phyloP scores from a whole-genome alignment of 2,888 invertebrate species.

The Hirtodrosophila alboralis region DNA sequence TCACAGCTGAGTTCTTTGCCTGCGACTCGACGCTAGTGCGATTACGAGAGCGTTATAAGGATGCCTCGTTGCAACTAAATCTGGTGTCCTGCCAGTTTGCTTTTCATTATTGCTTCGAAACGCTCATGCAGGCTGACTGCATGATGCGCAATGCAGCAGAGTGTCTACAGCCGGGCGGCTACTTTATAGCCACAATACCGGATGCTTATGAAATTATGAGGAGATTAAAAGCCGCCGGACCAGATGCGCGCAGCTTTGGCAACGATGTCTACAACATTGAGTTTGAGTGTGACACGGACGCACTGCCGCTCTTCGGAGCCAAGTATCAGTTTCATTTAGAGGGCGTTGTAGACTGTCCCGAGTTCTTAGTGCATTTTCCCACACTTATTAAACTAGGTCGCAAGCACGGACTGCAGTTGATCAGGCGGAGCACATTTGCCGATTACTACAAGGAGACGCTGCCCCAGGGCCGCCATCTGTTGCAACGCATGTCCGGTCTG shows the following conservation, averaged over 20 bases:
- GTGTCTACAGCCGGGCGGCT: conserved; percentile 94
- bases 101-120: conserved; percentile 98
- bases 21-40: conserved; percentile 95
- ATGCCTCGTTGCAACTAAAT: conserved; percentile 92
- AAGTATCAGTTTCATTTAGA: conserved; percentile 98
- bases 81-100: conserved; percentile 99
- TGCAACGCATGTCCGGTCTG: conserved; percentile 91
- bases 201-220: conserved; percentile 96
- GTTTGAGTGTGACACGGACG: conserved; percentile 88
- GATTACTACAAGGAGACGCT: conserved; percentile 87
- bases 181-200: conserved; percentile 98
- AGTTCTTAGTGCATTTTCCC: conserved; percentile 98
- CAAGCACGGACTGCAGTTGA: conserved; percentile 89
- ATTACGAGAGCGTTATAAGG: conserved; percentile 90
- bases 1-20: conserved; percentile 94
- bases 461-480: conserved; percentile 84
- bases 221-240: conserved; percentile 86
- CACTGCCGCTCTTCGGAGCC: conserved; percentile 95
- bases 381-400: conserved; percentile 90
- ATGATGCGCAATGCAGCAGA: conserved; percentile 97
- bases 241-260: conserved; percentile 86
- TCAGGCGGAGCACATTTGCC: conserved; percentile 89
- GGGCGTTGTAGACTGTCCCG: conserved; percentile 98
- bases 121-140: conserved; percentile 92
- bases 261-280: conserved; percentile 92